Percentiles rank a stretch among this genome's conserved stretches.
These are phyloP conservation scores for Calameuta idolon DNA, from an alignment of 2,888 invertebrate genomes.

Conservation along the genomic window DNA sequence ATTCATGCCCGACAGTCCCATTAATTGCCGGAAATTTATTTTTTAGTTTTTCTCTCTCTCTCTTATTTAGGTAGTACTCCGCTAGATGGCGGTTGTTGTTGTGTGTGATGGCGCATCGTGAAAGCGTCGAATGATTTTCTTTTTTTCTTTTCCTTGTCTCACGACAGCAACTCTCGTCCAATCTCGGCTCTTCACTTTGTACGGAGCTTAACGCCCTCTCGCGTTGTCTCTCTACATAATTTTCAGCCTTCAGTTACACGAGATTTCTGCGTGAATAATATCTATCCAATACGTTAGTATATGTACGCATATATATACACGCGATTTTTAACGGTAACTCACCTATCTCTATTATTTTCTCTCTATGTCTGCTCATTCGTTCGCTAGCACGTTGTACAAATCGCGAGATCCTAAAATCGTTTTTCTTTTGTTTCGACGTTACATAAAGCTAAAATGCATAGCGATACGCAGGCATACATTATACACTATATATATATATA, in stretches of 20 bases:
- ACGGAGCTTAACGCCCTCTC: too few relatives aligned
- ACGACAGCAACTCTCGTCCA: not conserved
- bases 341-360: not conserved
- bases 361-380: not conserved
- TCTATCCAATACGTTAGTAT: not conserved
- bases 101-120: not conserved
- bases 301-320: too few relatives aligned
- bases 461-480: not conserved
- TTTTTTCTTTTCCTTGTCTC: not conserved
- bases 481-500: too few relatives aligned
- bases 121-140: not conserved
- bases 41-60: conserved; percentile 24
- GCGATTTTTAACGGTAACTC: not conserved
- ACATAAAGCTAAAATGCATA: not conserved
- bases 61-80: not conserved
- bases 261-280: not conserved
- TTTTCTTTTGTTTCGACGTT: not conserved
- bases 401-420: not conserved
- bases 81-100: not conserved
- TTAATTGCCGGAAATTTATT: conserved; percentile 3
- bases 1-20: too few relatives aligned
- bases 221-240: not conserved
- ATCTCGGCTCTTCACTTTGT: not conserved
- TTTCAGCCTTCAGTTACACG: not conserved
- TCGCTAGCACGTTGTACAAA: not conserved